phyloP scores from a whole-genome alignment of 2,797 vertebrate species.

The Myotis vivesi region DNA sequence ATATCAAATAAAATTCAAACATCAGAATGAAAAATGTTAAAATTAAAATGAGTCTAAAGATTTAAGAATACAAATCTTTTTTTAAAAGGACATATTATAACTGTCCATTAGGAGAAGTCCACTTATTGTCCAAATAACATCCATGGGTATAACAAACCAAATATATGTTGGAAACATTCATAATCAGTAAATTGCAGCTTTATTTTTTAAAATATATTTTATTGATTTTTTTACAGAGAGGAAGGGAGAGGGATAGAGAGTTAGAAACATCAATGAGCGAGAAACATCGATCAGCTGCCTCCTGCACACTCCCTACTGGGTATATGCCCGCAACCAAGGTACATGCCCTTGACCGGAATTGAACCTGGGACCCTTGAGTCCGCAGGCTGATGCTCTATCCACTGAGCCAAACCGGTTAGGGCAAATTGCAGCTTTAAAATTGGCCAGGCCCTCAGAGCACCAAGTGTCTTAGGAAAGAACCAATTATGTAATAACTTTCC shows the following conservation, averaged over 20 bases:
- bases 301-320: no score
- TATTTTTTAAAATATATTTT: not conserved
- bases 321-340: no score
- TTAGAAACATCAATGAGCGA: no score
- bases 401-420: no score
- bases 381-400: no score
- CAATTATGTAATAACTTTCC: not conserved
- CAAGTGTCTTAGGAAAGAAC: not conserved
- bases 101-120: not conserved
- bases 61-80: not conserved
- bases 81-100: not conserved
- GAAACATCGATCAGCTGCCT: no score
- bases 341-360: no score
- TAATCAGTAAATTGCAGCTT: not conserved
- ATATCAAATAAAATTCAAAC: conserved; percentile 13
- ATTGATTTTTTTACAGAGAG: no score
- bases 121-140: conserved; percentile 20
- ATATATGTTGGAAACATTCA: not conserved
- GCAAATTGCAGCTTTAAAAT: not conserved
- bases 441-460: not conserved
- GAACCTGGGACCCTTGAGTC: no score
- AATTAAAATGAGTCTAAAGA: not conserved
- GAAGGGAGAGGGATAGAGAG: no score
- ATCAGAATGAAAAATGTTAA: not conserved
- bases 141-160: not conserved